Evolutionary conservation across 2,888 invertebrate species (phyloP).

Genomic region (Itoplectis maculator): DNA sequence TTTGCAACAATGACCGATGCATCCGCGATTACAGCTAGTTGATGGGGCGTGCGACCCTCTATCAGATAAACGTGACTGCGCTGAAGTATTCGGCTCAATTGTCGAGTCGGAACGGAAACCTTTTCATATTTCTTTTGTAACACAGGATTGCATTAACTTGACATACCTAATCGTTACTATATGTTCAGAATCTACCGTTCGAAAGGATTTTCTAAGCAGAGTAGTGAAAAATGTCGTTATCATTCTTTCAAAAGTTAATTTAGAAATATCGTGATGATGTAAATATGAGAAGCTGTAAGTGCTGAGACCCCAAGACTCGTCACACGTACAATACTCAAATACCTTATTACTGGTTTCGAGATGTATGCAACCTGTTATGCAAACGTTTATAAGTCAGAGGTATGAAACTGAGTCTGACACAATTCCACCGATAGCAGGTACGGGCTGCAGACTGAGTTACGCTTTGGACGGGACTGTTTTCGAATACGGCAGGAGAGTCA

Average conservation of each 20-base stretch:
- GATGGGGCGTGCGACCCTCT: slow-evolving; percentile 29
- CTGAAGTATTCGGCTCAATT: slow-evolving; percentile 30
- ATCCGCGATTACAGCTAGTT: slow-evolving; percentile 43
- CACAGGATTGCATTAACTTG: neutral
- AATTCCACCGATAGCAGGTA: neutral
- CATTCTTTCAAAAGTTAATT: neutral
- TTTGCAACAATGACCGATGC: slow-evolving; percentile 59
- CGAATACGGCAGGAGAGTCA: no score
- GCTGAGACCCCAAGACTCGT: slow-evolving; percentile 28
- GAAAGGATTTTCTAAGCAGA: neutral
- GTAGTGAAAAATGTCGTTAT: neutral
- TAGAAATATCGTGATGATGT: neutral
- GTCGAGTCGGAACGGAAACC: slow-evolving; percentile 7
- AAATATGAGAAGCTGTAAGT: neutral
- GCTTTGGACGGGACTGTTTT: no score
- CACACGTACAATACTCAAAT: slow-evolving; percentile 34
- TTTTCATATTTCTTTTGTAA: neutral
- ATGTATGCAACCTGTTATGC: slow-evolving; percentile 48
- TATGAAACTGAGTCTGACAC: slow-evolving; percentile 24
- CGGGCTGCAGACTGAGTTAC: no score
- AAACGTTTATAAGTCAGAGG: slow-evolving; percentile 44
- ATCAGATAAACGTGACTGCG: slow-evolving; percentile 55
- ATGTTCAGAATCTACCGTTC: neutral
- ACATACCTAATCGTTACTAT: neutral
- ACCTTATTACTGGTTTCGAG: slow-evolving; percentile 37